Base-by-base conservation (phyloP, 2,113 vertebrate species). In the Syrrhaptes paradoxus region DNA sequence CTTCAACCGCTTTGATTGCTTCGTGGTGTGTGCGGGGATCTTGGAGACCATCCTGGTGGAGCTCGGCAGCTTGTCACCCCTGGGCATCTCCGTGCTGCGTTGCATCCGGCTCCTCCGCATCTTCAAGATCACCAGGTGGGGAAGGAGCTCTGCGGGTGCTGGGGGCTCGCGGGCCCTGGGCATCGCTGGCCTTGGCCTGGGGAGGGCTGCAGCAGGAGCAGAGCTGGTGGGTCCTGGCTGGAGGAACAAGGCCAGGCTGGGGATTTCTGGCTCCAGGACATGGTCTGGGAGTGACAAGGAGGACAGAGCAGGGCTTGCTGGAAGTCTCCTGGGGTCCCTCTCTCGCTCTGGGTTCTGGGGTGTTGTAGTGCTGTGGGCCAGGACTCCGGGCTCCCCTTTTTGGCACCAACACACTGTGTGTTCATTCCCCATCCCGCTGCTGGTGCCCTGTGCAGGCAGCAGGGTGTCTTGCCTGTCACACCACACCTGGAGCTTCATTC, bases 1-100 rank as follows among this genome's bases (percentile, higher is more conserved):
- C 70, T 99, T 99, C 97, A 99, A 99, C 95, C 99, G 99, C 49
- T 99, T 99, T 10, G 99, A 99, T 98, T 99, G 98, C 98, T 99
- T 99, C 3, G 99, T 99, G 96, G 99, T 99, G 72, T 98, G 98
- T 3, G 98, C 98, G 2, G 99, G 99, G 4, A 96, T 99, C 83
- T 90, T 99, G 96, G 99, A 99, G 98, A 96, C 98, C 85, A 97
- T 99, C 90, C 96, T 99, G 46, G 98, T 99, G 77, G 98, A 98
- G 57, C 95, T 98, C 1, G 96, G 97, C 7, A 97, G 98, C 58
- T 97, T 99, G 98, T 95, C 98, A 9, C 99, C 99, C 0, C 97
- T 99, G 79, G 99, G 99, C 89, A 99, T 99, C 98, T 99, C 99
- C 0, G 99, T 99, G 31, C 98, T 99, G 94, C 98, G 99, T 67